Percentiles rank a stretch among this genome's conserved stretches.
Conservation (phyloP, 2,888 invertebrate species). For the Microdon myrmicae region DNA sequence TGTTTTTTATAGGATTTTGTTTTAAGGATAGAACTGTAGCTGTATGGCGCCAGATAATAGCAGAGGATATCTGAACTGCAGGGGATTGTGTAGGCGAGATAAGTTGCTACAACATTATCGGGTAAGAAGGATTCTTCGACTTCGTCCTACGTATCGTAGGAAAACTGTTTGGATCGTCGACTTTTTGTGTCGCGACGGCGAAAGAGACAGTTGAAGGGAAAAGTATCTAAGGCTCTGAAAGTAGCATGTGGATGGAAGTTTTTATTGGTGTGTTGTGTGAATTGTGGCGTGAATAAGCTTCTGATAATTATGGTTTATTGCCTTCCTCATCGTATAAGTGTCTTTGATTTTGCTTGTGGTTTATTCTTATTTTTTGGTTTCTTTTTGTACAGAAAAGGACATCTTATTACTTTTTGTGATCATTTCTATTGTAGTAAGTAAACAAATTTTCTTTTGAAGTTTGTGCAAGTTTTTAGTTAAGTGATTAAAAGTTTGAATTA, state of each 20-base stretch:
- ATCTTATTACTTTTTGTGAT: slow-evolving; percentile 3
- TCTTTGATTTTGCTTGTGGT: slow-evolving; percentile 3
- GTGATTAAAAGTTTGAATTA: background rate
- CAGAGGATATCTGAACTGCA: slow-evolving; percentile 16
- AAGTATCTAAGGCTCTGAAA: slow-evolving; percentile 26
- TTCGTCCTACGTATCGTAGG: background rate
- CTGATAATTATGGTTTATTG: slow-evolving; percentile 51
- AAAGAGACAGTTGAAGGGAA: background rate
- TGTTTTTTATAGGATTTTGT: slow-evolving; percentile 43
- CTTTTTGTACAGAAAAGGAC: slow-evolving; percentile 50
- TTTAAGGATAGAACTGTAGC: slow-evolving; percentile 44
- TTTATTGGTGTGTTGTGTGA: slow-evolving; percentile 48
- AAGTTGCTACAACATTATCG: slow-evolving; percentile 26
- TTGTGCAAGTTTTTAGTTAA: slow-evolving; percentile 18
- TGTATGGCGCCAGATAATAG: slow-evolving; percentile 21
- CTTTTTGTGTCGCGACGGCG: background rate
- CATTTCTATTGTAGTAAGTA: background rate
- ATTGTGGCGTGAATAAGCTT: slow-evolving; percentile 50
- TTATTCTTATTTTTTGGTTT: slow-evolving; percentile 4
- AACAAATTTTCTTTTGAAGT: background rate
- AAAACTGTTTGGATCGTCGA: too few species aligned
- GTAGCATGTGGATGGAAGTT: slow-evolving; percentile 45
- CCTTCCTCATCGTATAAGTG: slow-evolving; percentile 24
- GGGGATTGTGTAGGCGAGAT: slow-evolving; percentile 5
- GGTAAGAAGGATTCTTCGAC: slow-evolving; percentile 20